These are phyloP conservation scores for Murina feae DNA, from an alignment of 2,113 vertebrate genomes.

Conservation along the genomic window DNA sequence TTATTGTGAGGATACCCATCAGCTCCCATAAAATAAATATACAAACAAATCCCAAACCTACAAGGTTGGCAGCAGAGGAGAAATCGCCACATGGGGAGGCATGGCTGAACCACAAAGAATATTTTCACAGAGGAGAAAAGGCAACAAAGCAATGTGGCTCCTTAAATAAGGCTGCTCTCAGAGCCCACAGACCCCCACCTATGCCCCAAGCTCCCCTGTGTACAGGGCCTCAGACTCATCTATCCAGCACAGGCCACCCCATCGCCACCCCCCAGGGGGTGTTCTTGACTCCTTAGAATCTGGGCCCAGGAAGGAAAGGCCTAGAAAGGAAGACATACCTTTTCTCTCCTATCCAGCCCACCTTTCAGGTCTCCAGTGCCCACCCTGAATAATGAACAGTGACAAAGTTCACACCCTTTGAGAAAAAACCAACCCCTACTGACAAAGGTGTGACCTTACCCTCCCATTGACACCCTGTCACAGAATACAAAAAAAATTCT, in stretches of 20 bases:
- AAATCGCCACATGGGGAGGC: neutral
- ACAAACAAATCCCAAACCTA: neutral
- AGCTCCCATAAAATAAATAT: neutral
- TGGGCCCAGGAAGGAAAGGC: neutral
- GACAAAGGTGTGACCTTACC: neutral
- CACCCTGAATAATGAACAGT: neutral
- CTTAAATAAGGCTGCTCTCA: neutral
- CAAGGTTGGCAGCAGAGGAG: neutral
- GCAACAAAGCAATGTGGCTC: rapidly evolving
- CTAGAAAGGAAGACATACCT: neutral
- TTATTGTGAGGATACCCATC: neutral
- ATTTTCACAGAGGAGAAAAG: neutral
- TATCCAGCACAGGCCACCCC: neutral
- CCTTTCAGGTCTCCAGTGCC: neutral
- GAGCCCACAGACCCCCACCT: neutral
- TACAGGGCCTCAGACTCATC: neutral
- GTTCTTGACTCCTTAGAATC: neutral
- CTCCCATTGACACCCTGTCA: neutral
- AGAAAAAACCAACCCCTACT: neutral
- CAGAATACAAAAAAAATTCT: neutral
- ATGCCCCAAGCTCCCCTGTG: rapidly evolving
- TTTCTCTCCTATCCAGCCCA: neutral
- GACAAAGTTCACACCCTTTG: neutral
- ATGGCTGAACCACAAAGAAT: neutral
- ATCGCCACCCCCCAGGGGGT: neutral